A percentile compares a stretch with the other conserved stretches of the same genome.
phyloP scores from a whole-genome alignment of 2,113 vertebrate species.

The Syngnathus floridae region DNA sequence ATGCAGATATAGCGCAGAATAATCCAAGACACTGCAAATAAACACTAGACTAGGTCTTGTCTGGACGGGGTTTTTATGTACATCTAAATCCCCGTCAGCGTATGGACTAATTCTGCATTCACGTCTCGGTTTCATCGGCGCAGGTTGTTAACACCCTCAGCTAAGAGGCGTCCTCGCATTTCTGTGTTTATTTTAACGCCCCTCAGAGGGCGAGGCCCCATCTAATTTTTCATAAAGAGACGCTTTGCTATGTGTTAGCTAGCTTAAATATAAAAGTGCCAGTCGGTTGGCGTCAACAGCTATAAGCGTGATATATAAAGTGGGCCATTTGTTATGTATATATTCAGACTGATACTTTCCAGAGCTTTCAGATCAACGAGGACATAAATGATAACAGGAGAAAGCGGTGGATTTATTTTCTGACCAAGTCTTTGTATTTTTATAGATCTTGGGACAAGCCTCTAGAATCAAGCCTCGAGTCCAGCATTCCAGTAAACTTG shows the following conservation, averaged over 20 bases:
- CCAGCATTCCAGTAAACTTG: neutral
- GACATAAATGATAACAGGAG: neutral
- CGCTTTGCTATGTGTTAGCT: neutral
- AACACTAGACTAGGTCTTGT: neutral
- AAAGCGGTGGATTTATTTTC: neutral
- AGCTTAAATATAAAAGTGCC: neutral
- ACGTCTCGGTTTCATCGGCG: neutral
- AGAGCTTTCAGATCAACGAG: neutral
- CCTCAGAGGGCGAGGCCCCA: neutral
- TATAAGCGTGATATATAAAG: neutral
- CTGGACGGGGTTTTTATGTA: neutral
- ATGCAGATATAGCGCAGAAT: neutral
- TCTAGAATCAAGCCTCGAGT: neutral
- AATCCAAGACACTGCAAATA: neutral
- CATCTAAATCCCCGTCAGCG: conserved; percentile 2
- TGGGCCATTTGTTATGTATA: neutral
- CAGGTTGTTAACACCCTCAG: neutral
- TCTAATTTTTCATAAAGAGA: too few species aligned
- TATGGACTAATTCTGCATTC: neutral
- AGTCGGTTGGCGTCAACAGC: neutral
- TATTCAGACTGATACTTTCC: neutral
- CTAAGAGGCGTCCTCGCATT: neutral
- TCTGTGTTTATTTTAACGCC: conserved; percentile 3
- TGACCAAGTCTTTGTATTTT: neutral
- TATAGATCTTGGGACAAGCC: neutral